Evolutionary conservation across 2,113 vertebrate genomes (phyloP).

Genomic region (Hippocampus barbouri): DNA sequence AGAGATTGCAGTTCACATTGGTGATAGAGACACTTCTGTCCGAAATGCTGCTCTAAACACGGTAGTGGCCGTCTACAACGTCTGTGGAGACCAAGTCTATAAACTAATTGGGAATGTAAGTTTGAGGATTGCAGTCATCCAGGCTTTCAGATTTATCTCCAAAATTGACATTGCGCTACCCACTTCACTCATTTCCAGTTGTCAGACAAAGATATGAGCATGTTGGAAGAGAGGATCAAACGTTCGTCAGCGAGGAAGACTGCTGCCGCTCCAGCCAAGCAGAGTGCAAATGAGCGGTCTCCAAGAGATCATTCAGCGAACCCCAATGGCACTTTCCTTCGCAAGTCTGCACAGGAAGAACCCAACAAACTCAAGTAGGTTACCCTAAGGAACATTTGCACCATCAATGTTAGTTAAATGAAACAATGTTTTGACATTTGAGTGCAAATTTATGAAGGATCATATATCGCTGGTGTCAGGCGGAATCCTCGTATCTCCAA

Average conservation of each 20-base stretch:
- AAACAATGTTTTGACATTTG: neutral
- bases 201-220: conserved; percentile 98
- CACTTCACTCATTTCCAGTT: conserved; percentile 66
- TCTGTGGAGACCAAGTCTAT: conserved; percentile 94
- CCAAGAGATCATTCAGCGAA: conserved; percentile 76
- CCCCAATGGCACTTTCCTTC: conserved; percentile 77
- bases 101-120: conserved; percentile 97
- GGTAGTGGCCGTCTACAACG: conserved; percentile 91
- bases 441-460: neutral
- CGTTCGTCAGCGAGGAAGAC: conserved; percentile 92
- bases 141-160: neutral
- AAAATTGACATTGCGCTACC: neutral
- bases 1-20: conserved; percentile 93
- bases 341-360: conserved; percentile 87
- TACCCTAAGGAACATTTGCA: neutral
- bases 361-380: conserved; percentile 95
- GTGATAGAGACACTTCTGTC: conserved; percentile 91
- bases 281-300: conserved; percentile 73
- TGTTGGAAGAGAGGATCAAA: conserved; percentile 97
- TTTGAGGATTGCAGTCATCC: neutral
- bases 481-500: no score
- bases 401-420: neutral
- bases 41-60: conserved; percentile 96
- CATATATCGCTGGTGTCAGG: neutral
- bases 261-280: conserved; percentile 73